Percentiles rank a stretch among this genome's conserved stretches.
phyloP scores from a whole-genome alignment of 2,888 invertebrate genomes.

The Coleophora flavipennella region DNA sequence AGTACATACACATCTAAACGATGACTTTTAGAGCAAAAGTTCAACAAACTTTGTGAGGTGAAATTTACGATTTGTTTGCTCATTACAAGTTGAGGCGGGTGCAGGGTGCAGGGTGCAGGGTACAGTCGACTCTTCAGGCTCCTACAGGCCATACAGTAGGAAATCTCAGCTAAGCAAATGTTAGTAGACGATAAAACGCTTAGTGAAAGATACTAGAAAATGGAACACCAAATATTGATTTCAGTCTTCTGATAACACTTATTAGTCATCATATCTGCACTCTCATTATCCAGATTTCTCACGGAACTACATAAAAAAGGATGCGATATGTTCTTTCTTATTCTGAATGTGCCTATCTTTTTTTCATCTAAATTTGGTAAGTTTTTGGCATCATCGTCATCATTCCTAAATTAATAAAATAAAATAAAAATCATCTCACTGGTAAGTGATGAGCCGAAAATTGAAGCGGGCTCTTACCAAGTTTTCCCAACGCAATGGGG shows the following conservation, averaged over 20 bases:
- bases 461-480: too few relatives aligned
- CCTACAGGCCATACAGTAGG: conserved; percentile 26
- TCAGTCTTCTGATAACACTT: conserved; percentile 12
- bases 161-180: conserved; percentile 57
- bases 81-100: conserved; percentile 18
- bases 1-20: conserved; percentile 3
- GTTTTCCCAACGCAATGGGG: too few relatives aligned
- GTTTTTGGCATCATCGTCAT: too few relatives aligned
- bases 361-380: too few relatives aligned
- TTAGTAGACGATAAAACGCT: conserved; percentile 48
- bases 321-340: too few relatives aligned
- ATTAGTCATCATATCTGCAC: conserved; percentile 13
- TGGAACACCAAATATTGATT: conserved; percentile 28
- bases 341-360: too few relatives aligned
- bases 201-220: conserved; percentile 37
- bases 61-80: conserved; percentile 24
- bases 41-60: conserved; percentile 20
- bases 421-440: too few relatives aligned
- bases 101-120: too few relatives aligned
- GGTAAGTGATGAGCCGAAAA: too few relatives aligned
- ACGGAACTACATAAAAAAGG: conserved; percentile 17
- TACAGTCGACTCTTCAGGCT: conserved; percentile 5
- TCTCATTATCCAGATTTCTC: conserved; percentile 21
- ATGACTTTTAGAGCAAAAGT: conserved; percentile 11
- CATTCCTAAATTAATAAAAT: too few relatives aligned